Evolutionary conservation across 2,113 vertebrate species (phyloP).

Genomic region (Balaenoptera acutorostrata): DNA sequence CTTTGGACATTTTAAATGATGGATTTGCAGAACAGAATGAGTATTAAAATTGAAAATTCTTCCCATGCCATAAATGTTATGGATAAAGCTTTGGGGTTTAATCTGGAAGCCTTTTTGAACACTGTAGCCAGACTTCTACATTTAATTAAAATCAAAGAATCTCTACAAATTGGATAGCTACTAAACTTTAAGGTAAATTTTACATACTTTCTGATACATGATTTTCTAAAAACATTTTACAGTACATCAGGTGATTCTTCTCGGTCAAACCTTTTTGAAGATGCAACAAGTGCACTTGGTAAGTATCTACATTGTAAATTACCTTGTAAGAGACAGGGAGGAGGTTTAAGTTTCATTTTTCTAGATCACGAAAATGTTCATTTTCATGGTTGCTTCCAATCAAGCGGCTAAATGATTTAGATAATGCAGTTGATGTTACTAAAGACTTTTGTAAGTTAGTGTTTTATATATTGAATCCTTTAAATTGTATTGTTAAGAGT

Average conservation of each 20-base stretch:
- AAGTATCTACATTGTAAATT: constrained; percentile 66
- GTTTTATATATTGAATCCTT: background rate
- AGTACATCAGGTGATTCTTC: constrained; percentile 87
- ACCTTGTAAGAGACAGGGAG: background rate
- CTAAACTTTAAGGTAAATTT: constrained; percentile 7
- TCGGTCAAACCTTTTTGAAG: constrained; percentile 92
- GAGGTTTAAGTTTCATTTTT: background rate
- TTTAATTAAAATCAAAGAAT: constrained; percentile 27
- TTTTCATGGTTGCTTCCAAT: background rate
- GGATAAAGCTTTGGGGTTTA: background rate
- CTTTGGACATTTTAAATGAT: background rate
- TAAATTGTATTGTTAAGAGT: background rate
- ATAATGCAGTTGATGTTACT: background rate
- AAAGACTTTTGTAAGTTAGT: background rate
- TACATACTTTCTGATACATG: constrained; percentile 69
- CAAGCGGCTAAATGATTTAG: background rate
- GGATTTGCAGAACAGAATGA: background rate
- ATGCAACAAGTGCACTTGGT: constrained; percentile 96
- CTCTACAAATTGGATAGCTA: background rate
- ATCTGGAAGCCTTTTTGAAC: background rate
- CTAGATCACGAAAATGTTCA: background rate
- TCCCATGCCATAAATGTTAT: background rate
- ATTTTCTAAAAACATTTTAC: constrained; percentile 73
- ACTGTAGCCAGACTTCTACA: background rate
- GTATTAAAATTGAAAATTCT: background rate